Evolutionary conservation across 2,113 vertebrate species (phyloP).

Genomic region (Leptosomus discolor): DNA sequence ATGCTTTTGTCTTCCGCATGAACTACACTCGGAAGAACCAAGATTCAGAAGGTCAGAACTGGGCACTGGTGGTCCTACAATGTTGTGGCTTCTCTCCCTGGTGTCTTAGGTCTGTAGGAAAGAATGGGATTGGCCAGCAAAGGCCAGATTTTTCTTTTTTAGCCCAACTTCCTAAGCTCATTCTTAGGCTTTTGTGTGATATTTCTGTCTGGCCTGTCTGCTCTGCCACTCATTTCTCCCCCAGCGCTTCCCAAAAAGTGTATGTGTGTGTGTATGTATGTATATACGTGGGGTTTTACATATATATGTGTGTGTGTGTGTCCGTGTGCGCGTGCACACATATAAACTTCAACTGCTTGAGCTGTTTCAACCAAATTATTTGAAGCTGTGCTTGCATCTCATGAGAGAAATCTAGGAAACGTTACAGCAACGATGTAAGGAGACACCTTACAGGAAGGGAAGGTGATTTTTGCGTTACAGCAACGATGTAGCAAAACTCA

Average conservation of each 20-base stretch:
- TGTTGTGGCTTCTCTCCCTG: not conserved
- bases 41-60: constrained; percentile 81
- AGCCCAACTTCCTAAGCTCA: not conserved
- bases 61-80: not conserved
- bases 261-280: not conserved
- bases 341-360: not conserved
- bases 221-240: not conserved
- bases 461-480: not conserved
- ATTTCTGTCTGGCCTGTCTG: not conserved
- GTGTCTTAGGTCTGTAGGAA: not conserved
- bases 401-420: not conserved
- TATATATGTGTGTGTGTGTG: fast-evolving
- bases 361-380: not conserved
- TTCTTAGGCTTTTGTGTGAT: not conserved
- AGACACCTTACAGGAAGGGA: not conserved
- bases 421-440: fast-evolving
- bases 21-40: constrained; percentile 95
- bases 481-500: not conserved
- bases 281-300: not conserved
- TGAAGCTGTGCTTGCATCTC: not conserved
- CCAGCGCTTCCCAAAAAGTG: not conserved
- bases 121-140: not conserved
- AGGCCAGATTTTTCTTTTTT: not conserved
- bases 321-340: fast-evolving
- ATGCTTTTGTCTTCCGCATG: constrained; percentile 98